phyloP scores from a whole-genome alignment of 2,888 invertebrate genomes.

The Mesodorylaimus sp. region DNA sequence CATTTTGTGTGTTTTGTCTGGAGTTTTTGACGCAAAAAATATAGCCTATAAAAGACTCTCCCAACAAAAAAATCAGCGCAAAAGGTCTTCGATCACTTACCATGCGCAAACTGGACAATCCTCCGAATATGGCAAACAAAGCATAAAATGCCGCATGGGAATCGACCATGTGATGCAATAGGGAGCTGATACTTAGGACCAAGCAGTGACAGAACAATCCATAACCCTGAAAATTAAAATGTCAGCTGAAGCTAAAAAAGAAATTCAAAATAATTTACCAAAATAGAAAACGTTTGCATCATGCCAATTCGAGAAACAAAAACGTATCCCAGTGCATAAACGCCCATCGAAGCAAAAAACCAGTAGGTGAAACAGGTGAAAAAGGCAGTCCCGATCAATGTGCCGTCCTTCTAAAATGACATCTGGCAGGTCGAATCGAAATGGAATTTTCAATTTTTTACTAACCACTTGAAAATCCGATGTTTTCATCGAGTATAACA shows the following conservation, averaged over 20 bases:
- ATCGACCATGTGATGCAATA: constrained; percentile 33
- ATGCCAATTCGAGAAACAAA: constrained; percentile 32
- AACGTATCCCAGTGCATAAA: constrained; percentile 33
- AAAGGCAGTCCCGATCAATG: constrained; percentile 38
- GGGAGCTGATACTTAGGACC: constrained; percentile 33
- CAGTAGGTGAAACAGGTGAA: constrained; percentile 38
- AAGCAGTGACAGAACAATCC: constrained; percentile 36
- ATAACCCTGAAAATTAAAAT: constrained; percentile 32
- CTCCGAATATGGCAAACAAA: constrained; percentile 33
- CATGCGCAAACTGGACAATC: constrained; percentile 34
- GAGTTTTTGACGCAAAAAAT: constrained; percentile 29
- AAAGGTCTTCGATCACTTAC: constrained; percentile 19
- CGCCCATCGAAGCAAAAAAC: constrained; percentile 32
- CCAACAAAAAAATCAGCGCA: constrained; percentile 6
- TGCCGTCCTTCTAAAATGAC: constrained; percentile 35
- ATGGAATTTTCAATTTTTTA: not conserved
- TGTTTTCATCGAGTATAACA: constrained; percentile 37
- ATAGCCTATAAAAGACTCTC: constrained; percentile 20
- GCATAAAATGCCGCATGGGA: constrained; percentile 35
- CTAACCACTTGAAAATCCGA: constrained; percentile 33
- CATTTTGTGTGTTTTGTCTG: constrained; percentile 30
- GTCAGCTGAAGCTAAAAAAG: not conserved
- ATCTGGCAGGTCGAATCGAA: not conserved
- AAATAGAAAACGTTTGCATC: constrained; percentile 32
- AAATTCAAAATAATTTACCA: constrained; percentile 25